Percentiles rank a stretch among this genome's conserved stretches.
These are phyloP conservation scores for Drosophila bifasciata DNA, from an alignment of 1,140 invertebrate genomes.

Conservation along the genomic window DNA sequence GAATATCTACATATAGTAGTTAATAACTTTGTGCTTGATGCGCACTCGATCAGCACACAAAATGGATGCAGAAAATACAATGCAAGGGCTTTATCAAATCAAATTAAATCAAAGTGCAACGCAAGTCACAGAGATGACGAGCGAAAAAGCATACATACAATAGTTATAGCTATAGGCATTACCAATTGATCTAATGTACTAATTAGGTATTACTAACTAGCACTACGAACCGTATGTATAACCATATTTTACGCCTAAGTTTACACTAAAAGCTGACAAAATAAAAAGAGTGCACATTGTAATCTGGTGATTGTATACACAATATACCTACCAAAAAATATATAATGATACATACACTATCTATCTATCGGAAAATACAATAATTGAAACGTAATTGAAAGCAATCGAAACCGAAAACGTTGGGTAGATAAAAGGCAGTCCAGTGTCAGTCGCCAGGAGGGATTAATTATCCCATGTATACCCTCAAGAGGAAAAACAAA, in stretches of 20 bases:
- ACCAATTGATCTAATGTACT: no score
- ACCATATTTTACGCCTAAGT: slow-evolving; percentile 38
- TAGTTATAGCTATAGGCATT: no score
- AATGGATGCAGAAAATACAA: no score
- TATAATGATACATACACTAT: no score
- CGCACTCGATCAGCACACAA: no score
- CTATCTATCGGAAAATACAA: slow-evolving; percentile 43
- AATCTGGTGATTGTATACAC: slow-evolving; percentile 50
- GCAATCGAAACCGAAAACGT: slow-evolving; percentile 25
- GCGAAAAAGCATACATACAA: no score
- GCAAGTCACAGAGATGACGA: no score
- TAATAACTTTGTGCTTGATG: no score
- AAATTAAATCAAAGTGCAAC: no score
- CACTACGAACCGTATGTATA: slow-evolving; percentile 40
- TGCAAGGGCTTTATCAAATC: no score
- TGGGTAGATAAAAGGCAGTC: background rate
- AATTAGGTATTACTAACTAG: slow-evolving; percentile 25
- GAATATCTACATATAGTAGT: no score
- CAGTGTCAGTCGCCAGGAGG: slow-evolving; percentile 6
- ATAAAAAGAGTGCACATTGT: slow-evolving; percentile 26
- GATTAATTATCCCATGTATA: slow-evolving; percentile 8
- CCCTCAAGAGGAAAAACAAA: slow-evolving; percentile 11
- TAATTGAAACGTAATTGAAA: slow-evolving; percentile 46
- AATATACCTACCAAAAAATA: slow-evolving; percentile 21
- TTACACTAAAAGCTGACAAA: slow-evolving; percentile 19